Evolutionary conservation across 2,888 invertebrate genomes (phyloP).

Genomic region (Hypomecis punctinalis): DNA sequence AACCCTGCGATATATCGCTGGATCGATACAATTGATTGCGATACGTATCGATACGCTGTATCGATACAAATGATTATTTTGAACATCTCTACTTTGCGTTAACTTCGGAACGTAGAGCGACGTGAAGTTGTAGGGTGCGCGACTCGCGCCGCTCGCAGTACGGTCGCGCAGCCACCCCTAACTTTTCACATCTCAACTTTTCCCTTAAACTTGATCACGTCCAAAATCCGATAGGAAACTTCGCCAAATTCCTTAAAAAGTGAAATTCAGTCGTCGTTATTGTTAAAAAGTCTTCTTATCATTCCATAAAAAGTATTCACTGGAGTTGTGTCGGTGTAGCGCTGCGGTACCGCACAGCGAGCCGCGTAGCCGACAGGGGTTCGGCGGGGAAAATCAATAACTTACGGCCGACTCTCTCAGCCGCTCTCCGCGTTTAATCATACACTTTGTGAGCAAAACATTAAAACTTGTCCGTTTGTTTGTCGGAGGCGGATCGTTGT

Average conservation of each 20-base stretch:
- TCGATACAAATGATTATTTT: too few species aligned
- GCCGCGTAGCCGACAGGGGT: conserved; percentile 80
- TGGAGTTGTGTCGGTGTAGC: conserved; percentile 63
- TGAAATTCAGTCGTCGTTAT: conserved; percentile 48
- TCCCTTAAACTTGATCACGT: conserved; percentile 68
- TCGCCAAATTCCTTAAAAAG: conserved; percentile 55
- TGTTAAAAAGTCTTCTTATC: conserved; percentile 63
- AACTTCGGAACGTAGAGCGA: conserved; percentile 85
- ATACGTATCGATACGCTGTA: too few species aligned
- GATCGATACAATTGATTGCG: too few species aligned
- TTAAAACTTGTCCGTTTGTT: conserved; percentile 85
- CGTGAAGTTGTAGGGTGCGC: conserved; percentile 84
- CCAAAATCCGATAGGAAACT: conserved; percentile 57
- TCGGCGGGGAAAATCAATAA: conserved; percentile 85
- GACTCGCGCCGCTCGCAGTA: conserved; percentile 66
- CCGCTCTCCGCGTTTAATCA: conserved; percentile 85
- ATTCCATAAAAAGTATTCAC: conserved; percentile 56
- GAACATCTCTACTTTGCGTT: conserved; percentile 85
- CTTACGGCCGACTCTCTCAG: conserved; percentile 84
- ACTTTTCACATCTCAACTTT: conserved; percentile 77
- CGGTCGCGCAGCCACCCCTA: conserved; percentile 73
- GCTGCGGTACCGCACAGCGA: conserved; percentile 68
- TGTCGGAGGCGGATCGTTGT: conserved; percentile 76
- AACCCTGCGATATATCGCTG: too few species aligned
- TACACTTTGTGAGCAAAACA: conserved; percentile 86